Percentiles rank a stretch among this genome's conserved stretches.
Evolutionary conservation across 2,113 vertebrate genomes (phyloP).

Genomic region (Corythornis madagascariensis): DNA sequence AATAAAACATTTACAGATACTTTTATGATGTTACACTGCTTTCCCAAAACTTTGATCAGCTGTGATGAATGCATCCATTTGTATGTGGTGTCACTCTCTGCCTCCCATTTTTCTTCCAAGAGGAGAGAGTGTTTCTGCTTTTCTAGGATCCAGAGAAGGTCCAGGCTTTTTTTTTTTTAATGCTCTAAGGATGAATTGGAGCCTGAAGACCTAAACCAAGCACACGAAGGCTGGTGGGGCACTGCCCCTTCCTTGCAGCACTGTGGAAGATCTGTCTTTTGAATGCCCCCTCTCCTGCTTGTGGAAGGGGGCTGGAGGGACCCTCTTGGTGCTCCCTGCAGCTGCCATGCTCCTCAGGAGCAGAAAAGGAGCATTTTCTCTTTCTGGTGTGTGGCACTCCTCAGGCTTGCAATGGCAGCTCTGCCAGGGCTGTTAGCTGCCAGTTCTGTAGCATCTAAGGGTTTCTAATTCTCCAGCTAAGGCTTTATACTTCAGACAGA

Average conservation of each 20-base stretch:
- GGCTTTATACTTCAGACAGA: background rate
- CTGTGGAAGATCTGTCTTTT: background rate
- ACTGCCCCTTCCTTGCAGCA: background rate
- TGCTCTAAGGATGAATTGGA: background rate
- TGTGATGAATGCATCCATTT: background rate
- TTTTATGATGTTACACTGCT: constrained; percentile 4
- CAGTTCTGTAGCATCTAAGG: background rate
- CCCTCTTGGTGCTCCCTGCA: fast-evolving
- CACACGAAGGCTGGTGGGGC: background rate
- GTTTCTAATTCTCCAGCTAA: background rate
- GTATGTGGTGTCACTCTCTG: background rate
- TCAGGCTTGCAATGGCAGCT: background rate
- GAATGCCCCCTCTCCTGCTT: background rate
- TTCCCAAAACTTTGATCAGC: background rate
- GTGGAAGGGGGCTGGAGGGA: background rate
- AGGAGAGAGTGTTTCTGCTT: background rate
- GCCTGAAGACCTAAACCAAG: background rate
- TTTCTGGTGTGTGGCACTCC: background rate
- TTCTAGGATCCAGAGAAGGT: background rate
- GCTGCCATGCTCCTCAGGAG: background rate
- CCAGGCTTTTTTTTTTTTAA: background rate
- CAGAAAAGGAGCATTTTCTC: background rate
- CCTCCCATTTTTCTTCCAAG: background rate
- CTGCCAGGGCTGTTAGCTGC: background rate
- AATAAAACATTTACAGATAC: constrained; percentile 36